These are phyloP conservation scores for Drosophila acutilabella DNA, from an alignment of 2,888 invertebrate genomes.

Conservation along the genomic window DNA sequence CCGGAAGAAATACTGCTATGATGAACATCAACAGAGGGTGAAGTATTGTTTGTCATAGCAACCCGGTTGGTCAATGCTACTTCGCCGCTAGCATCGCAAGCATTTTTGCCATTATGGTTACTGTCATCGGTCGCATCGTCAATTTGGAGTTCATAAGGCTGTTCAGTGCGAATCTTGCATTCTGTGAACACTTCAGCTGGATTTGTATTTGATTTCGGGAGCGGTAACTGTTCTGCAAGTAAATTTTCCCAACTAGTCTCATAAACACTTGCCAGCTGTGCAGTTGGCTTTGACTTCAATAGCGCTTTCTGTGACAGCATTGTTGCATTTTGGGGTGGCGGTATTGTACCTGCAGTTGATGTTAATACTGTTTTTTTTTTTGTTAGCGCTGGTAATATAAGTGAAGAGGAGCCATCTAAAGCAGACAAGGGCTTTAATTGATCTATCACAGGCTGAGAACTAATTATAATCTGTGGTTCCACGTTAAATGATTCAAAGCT, in stretches of 20 bases:
- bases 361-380: neutral
- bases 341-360: neutral
- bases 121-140: conserved; percentile 57
- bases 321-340: conserved; percentile 12
- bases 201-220: conserved; percentile 29
- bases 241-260: conserved; percentile 86
- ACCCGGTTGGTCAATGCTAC: conserved; percentile 28
- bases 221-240: conserved; percentile 74
- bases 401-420: neutral
- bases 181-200: conserved; percentile 11
- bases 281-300: conserved; percentile 83
- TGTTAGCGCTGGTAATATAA: conserved; percentile 2
- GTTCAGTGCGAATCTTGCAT: neutral
- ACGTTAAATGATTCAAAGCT: conserved; percentile 88
- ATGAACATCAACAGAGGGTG: too few relatives aligned
- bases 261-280: conserved; percentile 85
- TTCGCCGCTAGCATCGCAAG: conserved; percentile 50
- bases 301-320: conserved; percentile 68
- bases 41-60: too few relatives aligned
- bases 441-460: conserved; percentile 48
- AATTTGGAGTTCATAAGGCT: conserved; percentile 44
- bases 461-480: conserved; percentile 86
- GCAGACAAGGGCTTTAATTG: conserved; percentile 4
- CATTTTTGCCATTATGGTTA: conserved; percentile 46
- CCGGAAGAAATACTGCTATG: too few relatives aligned